These are phyloP conservation scores for Scortum barcoo DNA, from an alignment of 2,113 vertebrate species.

Conservation along the genomic window DNA sequence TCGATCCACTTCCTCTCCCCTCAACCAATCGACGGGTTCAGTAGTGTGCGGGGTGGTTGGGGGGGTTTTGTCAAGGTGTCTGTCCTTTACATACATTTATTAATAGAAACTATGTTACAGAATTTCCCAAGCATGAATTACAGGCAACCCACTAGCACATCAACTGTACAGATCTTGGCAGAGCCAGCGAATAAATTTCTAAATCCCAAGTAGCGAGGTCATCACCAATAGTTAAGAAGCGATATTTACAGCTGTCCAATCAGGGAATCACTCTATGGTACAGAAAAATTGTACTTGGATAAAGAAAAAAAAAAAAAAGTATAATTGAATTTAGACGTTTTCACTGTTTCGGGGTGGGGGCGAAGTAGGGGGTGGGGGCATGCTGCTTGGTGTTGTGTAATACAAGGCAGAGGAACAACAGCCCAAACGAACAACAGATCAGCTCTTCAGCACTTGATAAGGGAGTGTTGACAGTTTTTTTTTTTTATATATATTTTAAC, in stretches of 20 bases:
- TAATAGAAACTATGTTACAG: conserved; percentile 85
- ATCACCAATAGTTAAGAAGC: conserved; percentile 80
- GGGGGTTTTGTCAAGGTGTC: conserved; percentile 45
- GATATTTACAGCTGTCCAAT: conserved; percentile 83
- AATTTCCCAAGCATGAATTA: conserved; percentile 82
- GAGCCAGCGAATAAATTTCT: conserved; percentile 71
- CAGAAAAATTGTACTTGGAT: conserved; percentile 63
- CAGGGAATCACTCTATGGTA: conserved; percentile 74
- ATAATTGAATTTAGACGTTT: conserved; percentile 41
- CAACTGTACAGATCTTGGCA: conserved; percentile 81
- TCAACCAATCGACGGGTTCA: conserved; percentile 62
- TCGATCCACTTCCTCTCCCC: conserved; percentile 58
- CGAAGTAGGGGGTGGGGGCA: conserved; percentile 19
- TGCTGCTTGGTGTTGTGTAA: conserved; percentile 64
- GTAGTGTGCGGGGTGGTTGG: conserved; percentile 66
- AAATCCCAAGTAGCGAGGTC: conserved; percentile 69
- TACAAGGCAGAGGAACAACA: conserved; percentile 74
- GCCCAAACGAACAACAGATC: conserved; percentile 42
- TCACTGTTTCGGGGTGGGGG: neutral
- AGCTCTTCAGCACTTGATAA: conserved; percentile 45
- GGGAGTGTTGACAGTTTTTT: conserved; percentile 27
- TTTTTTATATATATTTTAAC: too few species aligned
- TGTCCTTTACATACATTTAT: conserved; percentile 81
- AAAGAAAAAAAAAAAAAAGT: conserved; percentile 6
- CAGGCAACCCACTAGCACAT: conserved; percentile 82